Conservation (phyloP, 2,113 vertebrate genomes). For the Bagarius yarrelli region DNA sequence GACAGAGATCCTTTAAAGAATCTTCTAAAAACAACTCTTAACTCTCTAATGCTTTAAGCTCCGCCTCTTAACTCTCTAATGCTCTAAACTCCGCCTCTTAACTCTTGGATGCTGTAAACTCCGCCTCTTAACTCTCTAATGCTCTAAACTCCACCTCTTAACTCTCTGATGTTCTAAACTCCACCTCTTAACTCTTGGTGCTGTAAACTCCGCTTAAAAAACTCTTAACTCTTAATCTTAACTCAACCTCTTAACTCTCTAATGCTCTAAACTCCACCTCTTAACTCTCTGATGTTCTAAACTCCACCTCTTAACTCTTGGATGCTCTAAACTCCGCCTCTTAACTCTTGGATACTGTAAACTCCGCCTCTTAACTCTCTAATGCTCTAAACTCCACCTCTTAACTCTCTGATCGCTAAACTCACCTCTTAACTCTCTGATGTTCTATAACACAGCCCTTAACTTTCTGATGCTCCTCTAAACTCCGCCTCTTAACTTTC, state of each 20-base stretch:
- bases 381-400: background rate
- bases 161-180: background rate
- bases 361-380: background rate
- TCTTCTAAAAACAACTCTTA: background rate
- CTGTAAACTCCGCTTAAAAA: background rate
- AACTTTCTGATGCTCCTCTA: too few species aligned
- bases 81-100: background rate
- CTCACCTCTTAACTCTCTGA: background rate
- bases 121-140: background rate
- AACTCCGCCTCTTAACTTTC: too few species aligned
- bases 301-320: background rate
- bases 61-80: background rate
- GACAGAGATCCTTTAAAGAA: too few species aligned
- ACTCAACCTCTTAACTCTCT: background rate
- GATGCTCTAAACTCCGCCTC: background rate
- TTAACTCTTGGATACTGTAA: background rate
- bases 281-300: background rate
- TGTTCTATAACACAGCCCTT: background rate
- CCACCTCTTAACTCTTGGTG: background rate
- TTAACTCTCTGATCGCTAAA: background rate
- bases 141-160: background rate
- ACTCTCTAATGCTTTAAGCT: background rate
- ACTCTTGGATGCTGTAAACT: background rate
- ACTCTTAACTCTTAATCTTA: background rate
- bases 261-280: background rate